phyloP scores from a whole-genome alignment of 1,140 invertebrate genomes.

The Drosophila orosa region DNA sequence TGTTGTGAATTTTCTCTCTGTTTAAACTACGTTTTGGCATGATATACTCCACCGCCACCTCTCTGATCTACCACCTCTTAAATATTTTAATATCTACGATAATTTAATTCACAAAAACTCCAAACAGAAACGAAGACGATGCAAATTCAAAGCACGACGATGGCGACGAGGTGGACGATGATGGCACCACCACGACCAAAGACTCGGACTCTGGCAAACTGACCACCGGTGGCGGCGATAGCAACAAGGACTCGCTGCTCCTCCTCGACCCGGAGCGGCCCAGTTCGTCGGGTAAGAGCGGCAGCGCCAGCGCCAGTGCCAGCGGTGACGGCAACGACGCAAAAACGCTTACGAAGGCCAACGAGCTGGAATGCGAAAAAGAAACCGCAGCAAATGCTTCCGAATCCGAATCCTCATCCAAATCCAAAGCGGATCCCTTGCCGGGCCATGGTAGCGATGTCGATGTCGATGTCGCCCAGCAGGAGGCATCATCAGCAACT shows the following conservation, averaged over 20 bases:
- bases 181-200: constrained; percentile 83
- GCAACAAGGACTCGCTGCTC: constrained; percentile 79
- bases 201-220: constrained; percentile 83
- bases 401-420: constrained; percentile 46
- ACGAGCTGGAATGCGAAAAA: constrained; percentile 31
- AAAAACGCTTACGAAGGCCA: constrained; percentile 37
- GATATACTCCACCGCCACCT: constrained; percentile 1
- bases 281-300: constrained; percentile 84
- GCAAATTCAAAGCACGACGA: constrained; percentile 84
- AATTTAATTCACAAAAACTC: background rate
- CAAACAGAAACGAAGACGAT: constrained; percentile 80
- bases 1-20: constrained; percentile 40
- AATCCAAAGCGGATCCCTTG: constrained; percentile 41
- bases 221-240: constrained; percentile 64
- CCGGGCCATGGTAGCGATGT: constrained; percentile 70
- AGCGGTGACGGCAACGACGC: constrained; percentile 44
- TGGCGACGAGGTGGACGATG: constrained; percentile 83
- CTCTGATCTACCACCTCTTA: background rate
- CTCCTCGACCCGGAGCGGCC: constrained; percentile 83
- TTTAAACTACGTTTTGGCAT: constrained; percentile 40
- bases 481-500: constrained; percentile 42
- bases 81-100: background rate
- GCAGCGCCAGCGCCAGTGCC: constrained; percentile 50
- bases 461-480: constrained; percentile 47
- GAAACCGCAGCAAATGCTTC: constrained; percentile 26